phyloP scores from a whole-genome alignment of 1,140 invertebrate species.

The Hylyphantes graminicola region DNA sequence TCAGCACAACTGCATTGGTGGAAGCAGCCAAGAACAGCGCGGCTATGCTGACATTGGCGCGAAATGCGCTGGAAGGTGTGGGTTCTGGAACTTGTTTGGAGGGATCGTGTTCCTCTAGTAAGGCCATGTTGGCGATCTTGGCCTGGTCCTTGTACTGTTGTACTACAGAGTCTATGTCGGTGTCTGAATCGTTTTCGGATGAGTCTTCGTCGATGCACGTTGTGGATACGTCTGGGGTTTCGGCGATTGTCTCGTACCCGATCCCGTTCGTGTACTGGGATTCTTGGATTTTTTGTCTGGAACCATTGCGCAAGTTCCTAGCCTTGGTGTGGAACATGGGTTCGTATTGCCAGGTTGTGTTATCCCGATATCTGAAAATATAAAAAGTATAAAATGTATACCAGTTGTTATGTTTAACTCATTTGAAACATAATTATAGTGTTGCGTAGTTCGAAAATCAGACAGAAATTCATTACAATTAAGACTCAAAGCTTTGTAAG shows the following conservation, averaged over 20 bases:
- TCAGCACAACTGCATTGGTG: background rate
- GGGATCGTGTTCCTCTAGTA: slow-evolving; percentile 19
- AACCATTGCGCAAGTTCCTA: slow-evolving; percentile 22
- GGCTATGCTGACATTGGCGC: slow-evolving; percentile 16
- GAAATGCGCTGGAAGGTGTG: slow-evolving; percentile 9
- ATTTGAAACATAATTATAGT: too few relatives aligned
- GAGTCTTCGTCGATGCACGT: slow-evolving; percentile 31
- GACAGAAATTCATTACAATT: too few relatives aligned
- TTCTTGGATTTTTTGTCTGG: slow-evolving; percentile 35
- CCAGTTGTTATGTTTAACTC: too few relatives aligned
- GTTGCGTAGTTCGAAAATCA: too few relatives aligned
- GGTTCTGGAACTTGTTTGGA: slow-evolving; percentile 25
- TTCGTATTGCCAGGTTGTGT: slow-evolving; percentile 51
- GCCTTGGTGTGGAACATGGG: slow-evolving; percentile 49
- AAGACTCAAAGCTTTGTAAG: too few relatives aligned
- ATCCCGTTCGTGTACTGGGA: slow-evolving; percentile 34
- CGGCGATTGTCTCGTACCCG: slow-evolving; percentile 12
- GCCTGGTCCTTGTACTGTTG: slow-evolving; percentile 53
- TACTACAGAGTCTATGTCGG: slow-evolving; percentile 42
- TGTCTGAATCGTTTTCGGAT: slow-evolving; percentile 17
- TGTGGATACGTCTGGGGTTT: slow-evolving; percentile 21
- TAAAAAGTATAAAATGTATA: background rate
- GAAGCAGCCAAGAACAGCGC: background rate
- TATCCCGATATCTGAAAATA: slow-evolving; percentile 33
- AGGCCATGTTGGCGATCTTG: slow-evolving; percentile 33